These are phyloP conservation scores for Schizopygopsis pylzovi DNA, from an alignment of 2,797 vertebrate genomes.

Conservation along the genomic window DNA sequence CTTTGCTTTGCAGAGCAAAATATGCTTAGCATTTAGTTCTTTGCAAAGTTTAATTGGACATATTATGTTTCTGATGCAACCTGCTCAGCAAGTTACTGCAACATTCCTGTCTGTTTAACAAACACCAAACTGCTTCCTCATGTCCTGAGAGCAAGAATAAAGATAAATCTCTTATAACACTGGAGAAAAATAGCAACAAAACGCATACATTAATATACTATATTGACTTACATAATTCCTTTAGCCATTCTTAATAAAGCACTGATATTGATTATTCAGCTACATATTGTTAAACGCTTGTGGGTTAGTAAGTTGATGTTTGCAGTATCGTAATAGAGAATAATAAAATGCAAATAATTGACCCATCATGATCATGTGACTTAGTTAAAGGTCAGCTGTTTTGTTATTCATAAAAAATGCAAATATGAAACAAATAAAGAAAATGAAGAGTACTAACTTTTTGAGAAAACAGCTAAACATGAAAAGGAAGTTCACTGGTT, in stretches of 20 bases:
- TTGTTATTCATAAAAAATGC: not conserved
- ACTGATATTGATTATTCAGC: not conserved
- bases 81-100: conserved; percentile 46
- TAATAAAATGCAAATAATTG: not conserved
- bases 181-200: not conserved
- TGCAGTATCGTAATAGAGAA: not conserved
- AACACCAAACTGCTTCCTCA: no score
- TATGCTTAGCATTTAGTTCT: conserved; percentile 17
- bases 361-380: not conserved
- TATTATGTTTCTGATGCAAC: conserved; percentile 27
- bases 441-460: not conserved
- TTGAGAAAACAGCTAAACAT: not conserved
- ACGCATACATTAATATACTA: not conserved
- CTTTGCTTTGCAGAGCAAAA: not conserved
- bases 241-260: not conserved
- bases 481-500: not conserved
- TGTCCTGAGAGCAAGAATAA: conserved; percentile 3
- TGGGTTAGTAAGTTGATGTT: not conserved
- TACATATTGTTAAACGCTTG: not conserved
- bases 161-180: not conserved
- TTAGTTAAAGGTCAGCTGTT: not conserved
- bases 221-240: not conserved
- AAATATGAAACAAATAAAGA: not conserved
- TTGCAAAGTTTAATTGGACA: not conserved
- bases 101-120: conserved; percentile 37